A percentile compares a stretch with the other conserved stretches of the same genome.
Evolutionary conservation across 2,113 vertebrate species (phyloP).

Genomic region (Amia ocellicauda): DNA sequence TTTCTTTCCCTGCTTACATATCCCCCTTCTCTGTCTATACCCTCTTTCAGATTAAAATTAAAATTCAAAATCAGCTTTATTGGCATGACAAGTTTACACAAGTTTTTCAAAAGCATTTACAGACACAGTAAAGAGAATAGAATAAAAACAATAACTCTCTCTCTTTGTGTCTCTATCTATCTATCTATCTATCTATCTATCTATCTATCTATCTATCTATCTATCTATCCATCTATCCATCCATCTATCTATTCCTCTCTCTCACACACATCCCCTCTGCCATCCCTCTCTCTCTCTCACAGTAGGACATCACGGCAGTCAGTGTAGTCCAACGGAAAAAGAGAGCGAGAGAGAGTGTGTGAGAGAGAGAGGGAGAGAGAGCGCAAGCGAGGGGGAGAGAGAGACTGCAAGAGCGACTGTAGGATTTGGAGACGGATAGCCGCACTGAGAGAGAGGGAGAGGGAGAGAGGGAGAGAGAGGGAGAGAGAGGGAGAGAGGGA

Average conservation of each 20-base stretch:
- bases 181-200: not conserved
- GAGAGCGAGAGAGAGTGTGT: too few species aligned
- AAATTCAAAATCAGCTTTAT: too few species aligned
- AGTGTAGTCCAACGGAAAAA: not conserved
- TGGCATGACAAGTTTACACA: too few species aligned
- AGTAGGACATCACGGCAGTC: not conserved
- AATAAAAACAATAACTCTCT: too few species aligned
- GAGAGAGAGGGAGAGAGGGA: conserved; percentile 26
- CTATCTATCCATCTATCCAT: not conserved
- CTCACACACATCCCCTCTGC: too few species aligned
- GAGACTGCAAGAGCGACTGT: conserved; percentile 11
- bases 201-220: not conserved
- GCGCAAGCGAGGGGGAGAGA: conserved; percentile 18
- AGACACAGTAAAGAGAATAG: too few species aligned
- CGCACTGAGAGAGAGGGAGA: not conserved
- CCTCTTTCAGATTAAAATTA: too few species aligned
- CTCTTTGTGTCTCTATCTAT: not conserved
- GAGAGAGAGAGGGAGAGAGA: conserved; percentile 9
- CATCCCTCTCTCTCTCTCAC: too few species aligned
- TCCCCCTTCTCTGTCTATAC: too few species aligned
- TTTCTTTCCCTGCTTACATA: too few species aligned
- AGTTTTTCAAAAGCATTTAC: too few species aligned
- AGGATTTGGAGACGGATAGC: not conserved
- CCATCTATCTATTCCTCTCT: too few species aligned
- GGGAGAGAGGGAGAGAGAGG: conserved; percentile 3